Conservation (phyloP, 2,797 vertebrate genomes). For the Syndactyla subalaris region DNA sequence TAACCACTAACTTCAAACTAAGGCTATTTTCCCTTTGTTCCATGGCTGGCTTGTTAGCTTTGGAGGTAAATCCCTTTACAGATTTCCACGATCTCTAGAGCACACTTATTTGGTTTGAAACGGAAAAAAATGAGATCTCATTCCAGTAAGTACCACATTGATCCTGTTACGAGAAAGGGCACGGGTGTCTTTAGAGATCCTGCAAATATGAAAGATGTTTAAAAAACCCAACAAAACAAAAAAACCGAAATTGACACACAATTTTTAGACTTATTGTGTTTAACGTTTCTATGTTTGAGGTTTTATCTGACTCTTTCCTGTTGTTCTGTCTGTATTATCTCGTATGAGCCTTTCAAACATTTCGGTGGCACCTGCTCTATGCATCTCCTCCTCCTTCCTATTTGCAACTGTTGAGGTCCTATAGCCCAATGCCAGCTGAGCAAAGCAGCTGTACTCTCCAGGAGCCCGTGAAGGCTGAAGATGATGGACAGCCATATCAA, state of each 20-base stretch:
- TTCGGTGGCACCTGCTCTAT: not conserved
- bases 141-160: not conserved
- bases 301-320: not conserved
- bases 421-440: not conserved
- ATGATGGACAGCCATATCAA: not conserved
- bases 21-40: not conserved
- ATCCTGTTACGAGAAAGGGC: constrained; percentile 15
- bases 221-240: not conserved
- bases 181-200: constrained; percentile 3
- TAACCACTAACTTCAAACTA: constrained; percentile 5
- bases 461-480: not conserved
- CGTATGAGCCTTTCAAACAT: not conserved
- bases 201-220: not conserved
- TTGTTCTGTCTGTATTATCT: not conserved
- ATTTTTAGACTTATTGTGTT: not conserved
- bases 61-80: constrained; percentile 19
- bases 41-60: not conserved
- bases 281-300: not conserved
- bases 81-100: not conserved
- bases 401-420: not conserved
- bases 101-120: constrained; percentile 3
- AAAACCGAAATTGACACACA: not conserved
- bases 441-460: not conserved
- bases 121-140: constrained; percentile 10
- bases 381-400: fast-evolving